Evolutionary conservation across 1,140 invertebrate genomes (phyloP).

Genomic region (Heliconius nattereri): DNA sequence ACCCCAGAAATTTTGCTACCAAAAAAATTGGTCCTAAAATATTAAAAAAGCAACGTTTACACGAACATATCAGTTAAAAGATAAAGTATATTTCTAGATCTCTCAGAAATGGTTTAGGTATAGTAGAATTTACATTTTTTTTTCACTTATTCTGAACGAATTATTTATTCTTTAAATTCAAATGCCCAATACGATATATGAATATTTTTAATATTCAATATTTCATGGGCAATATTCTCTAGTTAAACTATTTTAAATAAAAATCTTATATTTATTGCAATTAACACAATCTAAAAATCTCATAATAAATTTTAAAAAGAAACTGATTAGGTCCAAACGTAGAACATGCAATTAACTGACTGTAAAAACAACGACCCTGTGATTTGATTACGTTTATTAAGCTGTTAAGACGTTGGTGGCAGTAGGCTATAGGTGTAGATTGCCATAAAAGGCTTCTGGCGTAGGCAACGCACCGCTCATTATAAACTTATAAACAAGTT

Average conservation of each 20-base stretch:
- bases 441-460: conserved; percentile 44
- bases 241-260: not conserved
- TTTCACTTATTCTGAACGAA: too few species aligned
- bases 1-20: too few species aligned
- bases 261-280: not conserved
- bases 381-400: conserved; percentile 38
- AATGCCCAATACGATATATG: too few species aligned
- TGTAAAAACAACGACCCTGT: conserved; percentile 29
- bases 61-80: too few species aligned
- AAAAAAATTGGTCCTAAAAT: too few species aligned
- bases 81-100: too few species aligned
- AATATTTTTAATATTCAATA: too few species aligned
- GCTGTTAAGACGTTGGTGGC: conserved; percentile 38
- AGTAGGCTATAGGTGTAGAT: conserved; percentile 44
- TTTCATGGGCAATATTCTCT: too few species aligned
- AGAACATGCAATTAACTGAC: conserved; percentile 6
- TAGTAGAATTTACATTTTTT: too few species aligned
- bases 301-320: not conserved
- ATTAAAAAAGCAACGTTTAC: too few species aligned
- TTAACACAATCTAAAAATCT: not conserved
- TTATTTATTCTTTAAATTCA: too few species aligned
- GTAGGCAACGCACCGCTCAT: conserved; percentile 49
- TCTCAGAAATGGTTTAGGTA: too few species aligned
- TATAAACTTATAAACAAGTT: conserved; percentile 50
- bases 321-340: not conserved